Evolutionary conservation across 2,797 vertebrate genomes (phyloP).

Genomic region (Spea hammondii): DNA sequence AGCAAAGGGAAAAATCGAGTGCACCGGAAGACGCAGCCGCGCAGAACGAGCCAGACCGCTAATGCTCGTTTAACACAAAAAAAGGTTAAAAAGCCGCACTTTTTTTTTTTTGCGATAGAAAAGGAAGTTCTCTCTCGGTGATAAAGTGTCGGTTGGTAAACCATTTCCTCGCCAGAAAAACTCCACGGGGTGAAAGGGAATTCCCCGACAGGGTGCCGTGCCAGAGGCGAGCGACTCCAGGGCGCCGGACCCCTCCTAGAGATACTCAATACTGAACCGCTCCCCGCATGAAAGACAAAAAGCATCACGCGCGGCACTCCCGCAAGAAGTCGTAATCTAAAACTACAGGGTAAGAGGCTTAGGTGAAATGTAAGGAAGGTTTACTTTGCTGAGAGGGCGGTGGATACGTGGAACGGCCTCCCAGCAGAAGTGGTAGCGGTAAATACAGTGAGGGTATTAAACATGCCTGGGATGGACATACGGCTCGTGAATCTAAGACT

Average conservation of each 20-base stretch:
- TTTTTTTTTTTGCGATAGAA: constrained; percentile 57
- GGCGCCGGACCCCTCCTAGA: constrained; percentile 25
- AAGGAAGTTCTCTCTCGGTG: constrained; percentile 61
- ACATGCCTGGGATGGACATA: too few species aligned
- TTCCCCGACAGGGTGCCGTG: constrained; percentile 60
- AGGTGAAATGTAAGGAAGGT: too few species aligned
- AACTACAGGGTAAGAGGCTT: too few species aligned
- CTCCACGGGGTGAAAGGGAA: constrained; percentile 65
- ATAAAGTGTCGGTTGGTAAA: constrained; percentile 60
- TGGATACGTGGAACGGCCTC: too few species aligned
- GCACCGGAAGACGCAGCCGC: constrained; percentile 22
- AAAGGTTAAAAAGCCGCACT: constrained; percentile 18
- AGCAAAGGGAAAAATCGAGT: background rate
- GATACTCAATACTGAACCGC: background rate
- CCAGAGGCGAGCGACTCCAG: constrained; percentile 45
- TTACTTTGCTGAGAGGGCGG: too few species aligned
- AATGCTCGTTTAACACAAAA: background rate
- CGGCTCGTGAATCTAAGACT: too few species aligned
- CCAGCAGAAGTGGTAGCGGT: too few species aligned
- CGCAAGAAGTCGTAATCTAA: too few species aligned
- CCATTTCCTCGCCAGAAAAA: constrained; percentile 66
- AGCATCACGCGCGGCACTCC: background rate
- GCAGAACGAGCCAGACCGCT: background rate
- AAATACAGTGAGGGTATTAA: too few species aligned
- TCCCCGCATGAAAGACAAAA: background rate